These are phyloP conservation scores for Griposia aprilina DNA, from an alignment of 2,888 invertebrate genomes.

Conservation along the genomic window DNA sequence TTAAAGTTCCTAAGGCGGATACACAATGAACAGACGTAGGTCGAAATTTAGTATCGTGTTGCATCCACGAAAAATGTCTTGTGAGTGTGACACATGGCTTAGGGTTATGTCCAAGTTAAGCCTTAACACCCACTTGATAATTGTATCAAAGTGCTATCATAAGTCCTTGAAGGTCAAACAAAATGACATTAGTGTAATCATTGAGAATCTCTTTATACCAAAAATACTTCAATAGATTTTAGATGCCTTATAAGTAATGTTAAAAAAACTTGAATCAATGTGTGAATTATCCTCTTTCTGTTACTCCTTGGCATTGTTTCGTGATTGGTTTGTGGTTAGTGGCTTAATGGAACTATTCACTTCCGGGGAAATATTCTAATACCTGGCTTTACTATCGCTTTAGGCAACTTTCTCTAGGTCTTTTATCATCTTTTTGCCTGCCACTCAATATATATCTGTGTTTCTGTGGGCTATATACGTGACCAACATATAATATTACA, in stretches of 20 bases:
- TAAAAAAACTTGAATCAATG: not conserved
- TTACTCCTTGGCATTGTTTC: not conserved
- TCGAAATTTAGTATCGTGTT: not conserved
- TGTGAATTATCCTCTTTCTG: not conserved
- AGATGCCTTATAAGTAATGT: not conserved
- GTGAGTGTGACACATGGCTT: constrained; percentile 2
- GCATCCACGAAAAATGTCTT: not conserved
- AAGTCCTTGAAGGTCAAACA: not conserved
- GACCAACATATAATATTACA: not conserved
- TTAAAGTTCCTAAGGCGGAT: not conserved
- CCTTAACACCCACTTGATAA: constrained; percentile 3
- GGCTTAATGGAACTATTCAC: not conserved
- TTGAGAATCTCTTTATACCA: not conserved
- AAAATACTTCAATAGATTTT: not conserved
- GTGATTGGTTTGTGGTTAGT: not conserved
- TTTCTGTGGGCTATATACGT: not conserved
- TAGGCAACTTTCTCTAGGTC: not conserved
- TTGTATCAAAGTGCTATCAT: not conserved
- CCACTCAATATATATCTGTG: not conserved
- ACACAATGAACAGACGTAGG: not conserved
- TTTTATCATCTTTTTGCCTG: not conserved
- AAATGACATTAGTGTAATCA: not conserved
- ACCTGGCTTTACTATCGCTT: not conserved
- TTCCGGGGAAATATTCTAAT: not conserved
- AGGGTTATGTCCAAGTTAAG: not conserved